phyloP scores from a whole-genome alignment of 2,797 vertebrate genomes.

The Graptemys geographica region DNA sequence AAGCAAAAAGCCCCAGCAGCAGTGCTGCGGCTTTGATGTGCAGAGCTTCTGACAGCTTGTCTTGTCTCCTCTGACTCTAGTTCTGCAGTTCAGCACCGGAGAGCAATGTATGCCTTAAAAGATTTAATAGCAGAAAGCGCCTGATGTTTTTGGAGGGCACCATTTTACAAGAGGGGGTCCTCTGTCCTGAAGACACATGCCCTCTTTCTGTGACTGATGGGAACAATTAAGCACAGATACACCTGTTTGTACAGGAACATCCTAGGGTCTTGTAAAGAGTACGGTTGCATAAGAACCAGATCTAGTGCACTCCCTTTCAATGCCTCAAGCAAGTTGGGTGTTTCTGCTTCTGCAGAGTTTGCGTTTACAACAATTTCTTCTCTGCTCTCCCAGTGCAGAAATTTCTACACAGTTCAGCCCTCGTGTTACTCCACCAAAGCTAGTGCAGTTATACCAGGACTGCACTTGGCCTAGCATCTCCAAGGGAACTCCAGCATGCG shows the following conservation, averaged over 20 bases:
- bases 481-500: neutral
- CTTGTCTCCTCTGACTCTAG: neutral
- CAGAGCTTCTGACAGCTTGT: neutral
- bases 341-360: neutral
- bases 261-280: neutral
- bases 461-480: neutral
- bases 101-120: neutral
- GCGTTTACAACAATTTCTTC: neutral
- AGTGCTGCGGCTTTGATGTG: neutral
- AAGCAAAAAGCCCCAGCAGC: neutral
- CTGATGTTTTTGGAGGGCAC: neutral
- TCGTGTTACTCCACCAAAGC: neutral
- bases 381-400: neutral
- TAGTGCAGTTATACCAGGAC: neutral
- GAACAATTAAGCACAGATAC: neutral
- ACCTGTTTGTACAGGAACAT: neutral
- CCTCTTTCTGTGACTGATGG: neutral
- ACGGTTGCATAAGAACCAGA: neutral
- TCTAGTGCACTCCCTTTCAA: neutral
- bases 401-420: neutral
- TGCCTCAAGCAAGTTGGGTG: neutral
- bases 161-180: neutral
- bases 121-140: neutral
- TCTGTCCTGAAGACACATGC: fast-evolving
- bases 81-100: fast-evolving